A percentile compares a stretch with the other conserved stretches of the same genome.
These are phyloP conservation scores for Lepidurus apus DNA, from an alignment of 1,140 invertebrate species.

Conservation along the genomic window DNA sequence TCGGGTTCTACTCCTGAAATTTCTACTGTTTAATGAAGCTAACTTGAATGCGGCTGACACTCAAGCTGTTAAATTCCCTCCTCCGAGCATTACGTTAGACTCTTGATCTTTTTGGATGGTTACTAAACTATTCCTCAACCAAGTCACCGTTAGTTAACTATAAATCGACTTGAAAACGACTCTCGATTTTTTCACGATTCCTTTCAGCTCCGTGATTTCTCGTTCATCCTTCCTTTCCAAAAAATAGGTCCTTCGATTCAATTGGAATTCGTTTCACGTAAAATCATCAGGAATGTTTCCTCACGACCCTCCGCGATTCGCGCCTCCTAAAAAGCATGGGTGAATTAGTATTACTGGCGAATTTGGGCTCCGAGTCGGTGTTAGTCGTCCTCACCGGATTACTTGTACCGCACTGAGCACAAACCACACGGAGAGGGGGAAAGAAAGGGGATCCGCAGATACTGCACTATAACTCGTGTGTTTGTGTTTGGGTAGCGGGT, in stretches of 20 bases:
- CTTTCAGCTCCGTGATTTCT: no score
- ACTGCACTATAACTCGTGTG: not conserved
- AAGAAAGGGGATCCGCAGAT: not conserved
- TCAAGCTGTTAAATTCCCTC: not conserved
- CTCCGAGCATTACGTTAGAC: not conserved
- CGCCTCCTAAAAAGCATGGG: not conserved
- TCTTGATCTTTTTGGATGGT: not conserved
- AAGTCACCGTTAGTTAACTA: no score
- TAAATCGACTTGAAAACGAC: no score
- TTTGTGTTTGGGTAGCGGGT: not conserved
- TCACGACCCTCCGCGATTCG: not conserved
- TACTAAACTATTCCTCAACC: no score
- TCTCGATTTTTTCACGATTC: no score
- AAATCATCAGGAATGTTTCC: not conserved
- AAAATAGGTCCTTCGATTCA: no score
- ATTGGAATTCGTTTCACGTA: no score
- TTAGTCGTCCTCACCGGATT: not conserved
- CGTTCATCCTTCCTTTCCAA: no score
- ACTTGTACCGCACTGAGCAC: not conserved
- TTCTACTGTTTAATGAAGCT: not conserved
- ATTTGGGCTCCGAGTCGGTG: not conserved
- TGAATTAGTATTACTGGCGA: conserved; percentile 1
- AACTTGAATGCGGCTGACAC: conserved; percentile 1
- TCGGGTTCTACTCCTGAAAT: not conserved
- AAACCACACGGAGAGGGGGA: not conserved